These are phyloP conservation scores for Phrynosoma platyrhinos DNA, from an alignment of 2,113 vertebrate genomes.

Conservation along the genomic window DNA sequence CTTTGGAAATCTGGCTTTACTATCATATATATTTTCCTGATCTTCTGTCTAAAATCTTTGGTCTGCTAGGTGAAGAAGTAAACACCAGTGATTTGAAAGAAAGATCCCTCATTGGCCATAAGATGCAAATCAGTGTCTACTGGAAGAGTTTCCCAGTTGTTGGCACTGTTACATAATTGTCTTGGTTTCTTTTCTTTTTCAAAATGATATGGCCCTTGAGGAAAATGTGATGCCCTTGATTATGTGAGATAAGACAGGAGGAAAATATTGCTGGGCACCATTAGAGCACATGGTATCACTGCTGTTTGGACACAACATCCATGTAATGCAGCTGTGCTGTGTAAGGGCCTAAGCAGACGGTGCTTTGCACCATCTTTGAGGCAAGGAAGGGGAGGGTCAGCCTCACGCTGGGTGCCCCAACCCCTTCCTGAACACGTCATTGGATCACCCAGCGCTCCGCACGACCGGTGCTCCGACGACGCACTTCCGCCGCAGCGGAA, in stretches of 20 bases:
- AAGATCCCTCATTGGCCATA: not conserved
- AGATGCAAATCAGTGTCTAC: no score
- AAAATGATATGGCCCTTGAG: not conserved
- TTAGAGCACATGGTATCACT: not conserved
- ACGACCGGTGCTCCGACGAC: no score
- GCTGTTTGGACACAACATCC: not conserved
- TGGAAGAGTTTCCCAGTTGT: no score
- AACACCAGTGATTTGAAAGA: not conserved
- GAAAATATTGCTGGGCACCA: no score
- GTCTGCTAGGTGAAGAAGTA: not conserved
- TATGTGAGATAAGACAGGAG: not conserved
- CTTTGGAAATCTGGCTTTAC: fast-evolving
- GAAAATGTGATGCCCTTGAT: not conserved
- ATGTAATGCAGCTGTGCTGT: not conserved
- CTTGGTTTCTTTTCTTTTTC: not conserved
- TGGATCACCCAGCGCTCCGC: no score
- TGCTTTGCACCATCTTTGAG: not conserved
- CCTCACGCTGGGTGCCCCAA: no score
- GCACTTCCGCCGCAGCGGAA: no score
- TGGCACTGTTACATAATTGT: not conserved
- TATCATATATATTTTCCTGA: no score
- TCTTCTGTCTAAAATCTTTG: not conserved
- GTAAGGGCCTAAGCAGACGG: no score
- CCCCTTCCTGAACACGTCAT: no score
- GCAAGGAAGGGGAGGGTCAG: no score